These are phyloP conservation scores for Pyrocephalus nanus DNA, from an alignment of 2,797 vertebrate species.

Conservation along the genomic window DNA sequence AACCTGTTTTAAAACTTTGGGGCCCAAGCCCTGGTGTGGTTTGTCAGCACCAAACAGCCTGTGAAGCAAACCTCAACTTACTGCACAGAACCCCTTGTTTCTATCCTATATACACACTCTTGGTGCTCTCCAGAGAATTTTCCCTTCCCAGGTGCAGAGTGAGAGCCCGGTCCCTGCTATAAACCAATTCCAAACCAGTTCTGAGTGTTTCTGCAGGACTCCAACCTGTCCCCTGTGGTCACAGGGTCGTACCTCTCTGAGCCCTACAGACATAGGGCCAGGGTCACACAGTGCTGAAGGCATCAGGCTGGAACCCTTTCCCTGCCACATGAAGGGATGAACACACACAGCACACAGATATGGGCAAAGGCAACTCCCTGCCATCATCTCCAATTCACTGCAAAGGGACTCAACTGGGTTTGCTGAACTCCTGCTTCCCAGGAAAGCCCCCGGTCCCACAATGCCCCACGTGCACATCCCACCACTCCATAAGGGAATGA, in stretches of 20 bases:
- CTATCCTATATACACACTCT: neutral
- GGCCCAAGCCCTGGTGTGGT: neutral
- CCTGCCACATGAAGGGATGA: neutral
- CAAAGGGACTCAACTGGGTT: neutral
- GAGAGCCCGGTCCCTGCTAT: neutral
- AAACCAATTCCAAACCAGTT: neutral
- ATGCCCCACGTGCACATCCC: neutral
- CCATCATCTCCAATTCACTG: neutral
- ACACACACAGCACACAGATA: neutral
- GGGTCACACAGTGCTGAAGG: neutral
- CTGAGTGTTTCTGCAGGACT: neutral
- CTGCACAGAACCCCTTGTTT: neutral
- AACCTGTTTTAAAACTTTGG: neutral
- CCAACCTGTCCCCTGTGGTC: neutral
- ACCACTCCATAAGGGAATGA: neutral
- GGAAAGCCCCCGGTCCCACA: neutral
- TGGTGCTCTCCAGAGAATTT: neutral
- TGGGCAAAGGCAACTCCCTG: neutral
- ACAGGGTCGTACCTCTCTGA: neutral
- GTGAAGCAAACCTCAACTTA: neutral
- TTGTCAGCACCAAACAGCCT: neutral
- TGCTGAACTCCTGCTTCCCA: neutral
- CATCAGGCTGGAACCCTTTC: neutral
- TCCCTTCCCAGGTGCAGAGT: neutral
- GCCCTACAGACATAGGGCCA: fast-evolving